Conservation (phyloP, 1,140 invertebrate genomes). For the Coptotermes formosanus region DNA sequence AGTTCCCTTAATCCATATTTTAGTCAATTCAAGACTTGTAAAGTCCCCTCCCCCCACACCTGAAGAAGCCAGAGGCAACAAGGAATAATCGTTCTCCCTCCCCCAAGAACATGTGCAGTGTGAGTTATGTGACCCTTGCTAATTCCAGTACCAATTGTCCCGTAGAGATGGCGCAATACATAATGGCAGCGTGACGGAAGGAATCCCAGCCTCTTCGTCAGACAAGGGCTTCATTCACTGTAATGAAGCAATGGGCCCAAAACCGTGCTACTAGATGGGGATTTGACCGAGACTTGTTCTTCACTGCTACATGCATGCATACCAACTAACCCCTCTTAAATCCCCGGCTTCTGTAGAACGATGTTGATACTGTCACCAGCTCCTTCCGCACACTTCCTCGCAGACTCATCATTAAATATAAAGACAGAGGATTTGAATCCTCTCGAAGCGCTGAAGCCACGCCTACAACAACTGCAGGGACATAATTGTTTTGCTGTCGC, state of each 20-base stretch:
- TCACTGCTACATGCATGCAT: constrained; percentile 1
- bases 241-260: background rate
- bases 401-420: constrained; percentile 2
- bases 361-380: constrained; percentile 1
- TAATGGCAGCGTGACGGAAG: background rate
- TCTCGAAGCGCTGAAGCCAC: background rate
- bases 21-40: background rate
- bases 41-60: background rate
- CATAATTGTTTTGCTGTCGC: background rate
- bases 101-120: background rate
- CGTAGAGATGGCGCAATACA: constrained; percentile 4
- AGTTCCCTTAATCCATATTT: constrained; percentile 13
- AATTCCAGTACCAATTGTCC: constrained; percentile 5
- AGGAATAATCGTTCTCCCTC: background rate
- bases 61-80: constrained; percentile 8
- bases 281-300: background rate
- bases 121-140: constrained; percentile 10
- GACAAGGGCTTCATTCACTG: background rate
- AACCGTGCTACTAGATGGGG: background rate
- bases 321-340: background rate
- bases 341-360: background rate
- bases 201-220: background rate
- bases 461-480: background rate
- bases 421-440: background rate
- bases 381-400: background rate